A percentile compares a stretch with the other conserved stretches of the same genome.
phyloP scores from a whole-genome alignment of 2,113 vertebrate genomes.

The Crocuta crocuta region DNA sequence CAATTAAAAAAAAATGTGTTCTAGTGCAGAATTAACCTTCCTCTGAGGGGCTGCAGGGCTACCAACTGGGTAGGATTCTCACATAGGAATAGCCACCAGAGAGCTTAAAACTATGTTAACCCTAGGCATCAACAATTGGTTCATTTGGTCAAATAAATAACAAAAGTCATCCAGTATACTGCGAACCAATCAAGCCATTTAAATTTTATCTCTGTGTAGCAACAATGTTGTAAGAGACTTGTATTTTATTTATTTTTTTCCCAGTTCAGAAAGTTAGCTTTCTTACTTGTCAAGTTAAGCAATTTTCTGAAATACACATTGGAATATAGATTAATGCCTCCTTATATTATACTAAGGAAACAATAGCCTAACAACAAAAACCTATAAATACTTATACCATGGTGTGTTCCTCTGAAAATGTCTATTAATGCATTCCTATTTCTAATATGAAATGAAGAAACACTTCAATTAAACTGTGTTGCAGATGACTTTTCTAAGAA shows the following conservation, averaged over 20 bases:
- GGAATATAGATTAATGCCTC: not conserved
- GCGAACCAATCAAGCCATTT: not conserved
- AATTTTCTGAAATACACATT: not conserved
- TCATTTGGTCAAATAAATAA: conserved; percentile 46
- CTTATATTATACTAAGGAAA: not conserved
- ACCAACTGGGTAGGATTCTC: not conserved
- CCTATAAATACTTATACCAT: not conserved
- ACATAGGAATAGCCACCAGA: not conserved
- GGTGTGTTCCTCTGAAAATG: not conserved
- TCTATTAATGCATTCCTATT: not conserved
- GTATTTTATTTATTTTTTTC: not conserved
- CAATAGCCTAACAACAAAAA: not conserved
- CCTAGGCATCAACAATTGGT: not conserved
- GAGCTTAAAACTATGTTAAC: not conserved
- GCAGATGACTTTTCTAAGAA: not conserved
- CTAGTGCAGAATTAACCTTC: not conserved
- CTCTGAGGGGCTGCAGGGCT: not conserved
- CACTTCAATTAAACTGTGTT: not conserved
- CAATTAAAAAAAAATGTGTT: conserved; percentile 30
- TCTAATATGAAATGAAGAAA: conserved; percentile 38
- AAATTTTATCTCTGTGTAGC: not conserved
- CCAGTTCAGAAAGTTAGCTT: not conserved
- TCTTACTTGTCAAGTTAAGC: not conserved
- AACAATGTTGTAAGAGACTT: not conserved
- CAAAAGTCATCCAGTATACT: not conserved